These are phyloP conservation scores for Leucoraja ocellata DNA, from an alignment of 2,797 vertebrate genomes.

Conservation along the genomic window DNA sequence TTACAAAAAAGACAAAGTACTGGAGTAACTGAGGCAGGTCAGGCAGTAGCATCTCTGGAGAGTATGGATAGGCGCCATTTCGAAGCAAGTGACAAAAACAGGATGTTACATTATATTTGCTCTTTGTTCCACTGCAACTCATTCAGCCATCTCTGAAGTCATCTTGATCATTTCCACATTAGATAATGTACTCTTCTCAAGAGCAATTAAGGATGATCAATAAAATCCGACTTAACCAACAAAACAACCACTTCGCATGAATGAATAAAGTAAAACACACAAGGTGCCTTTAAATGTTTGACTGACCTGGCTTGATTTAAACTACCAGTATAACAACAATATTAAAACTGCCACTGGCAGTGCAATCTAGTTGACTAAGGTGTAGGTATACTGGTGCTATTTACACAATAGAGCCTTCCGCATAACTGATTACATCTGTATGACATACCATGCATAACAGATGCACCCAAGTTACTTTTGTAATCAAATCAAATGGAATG, in stretches of 20 bases:
- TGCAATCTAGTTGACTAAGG: background rate
- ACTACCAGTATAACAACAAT: background rate
- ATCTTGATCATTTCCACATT: no score
- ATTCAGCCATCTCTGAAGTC: background rate
- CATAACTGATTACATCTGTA: background rate
- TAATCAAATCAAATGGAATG: background rate
- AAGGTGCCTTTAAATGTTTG: background rate
- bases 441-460: background rate
- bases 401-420: background rate
- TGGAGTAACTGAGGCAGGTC: no score
- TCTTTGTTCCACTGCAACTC: background rate
- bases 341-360: background rate
- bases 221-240: background rate
- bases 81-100: no score
- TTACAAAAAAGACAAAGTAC: no score
- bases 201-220: background rate
- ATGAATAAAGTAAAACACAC: background rate
- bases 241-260: background rate
- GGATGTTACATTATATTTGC: no score
- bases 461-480: background rate
- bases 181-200: background rate
- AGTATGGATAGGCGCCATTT: no score
- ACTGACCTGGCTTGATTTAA: background rate
- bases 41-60: no score
- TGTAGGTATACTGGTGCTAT: background rate